Base-by-base conservation (phyloP, 2,888 invertebrate species). In the Morpho helenor region DNA sequence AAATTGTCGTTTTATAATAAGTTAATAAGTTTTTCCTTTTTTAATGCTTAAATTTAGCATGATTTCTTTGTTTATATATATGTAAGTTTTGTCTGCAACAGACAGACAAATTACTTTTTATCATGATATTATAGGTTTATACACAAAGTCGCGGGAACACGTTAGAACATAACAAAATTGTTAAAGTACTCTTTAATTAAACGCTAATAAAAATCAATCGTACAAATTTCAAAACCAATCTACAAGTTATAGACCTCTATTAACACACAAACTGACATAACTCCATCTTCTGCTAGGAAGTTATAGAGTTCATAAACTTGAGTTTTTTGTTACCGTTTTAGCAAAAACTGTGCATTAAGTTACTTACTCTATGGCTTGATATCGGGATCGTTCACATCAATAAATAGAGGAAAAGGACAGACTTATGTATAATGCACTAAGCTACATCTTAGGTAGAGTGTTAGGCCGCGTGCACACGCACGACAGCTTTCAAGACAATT, bases 341-440 rank as follows among this genome's bases (percentile, higher is more conserved):
- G 59, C 56, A 63, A 63, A 63, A 63, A 61, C 46, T 9, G 46
- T 43, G 45, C 41, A 57, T 63, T 61, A 58, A 58, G 56, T 60
- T 56, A 56, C 48, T 52, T 45, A 46, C 52, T 59, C 54, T 63
- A 57, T 63, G 57, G 59, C 61, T 52, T 63, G 61, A 63, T 63
- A 63, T 63, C 61, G 42, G 44, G 51, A 61, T 51, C 61, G 56
- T 59, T 59, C 59, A 60, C 65, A 66, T 64, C 65, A 64, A 66
- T 67, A 65, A 65, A 65, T 65, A 63, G 63, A 59, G 59, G 56
- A 48, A 49, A 57, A 57, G 53, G 56, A 57, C 56, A 49, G 56
- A 56, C 65, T 68, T 61, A 68, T 66, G 68, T 68, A 64, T 68
- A 64, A 66, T 66, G 68, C 66, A 60, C 57, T 55, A 53, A 54